A percentile compares a stretch with the other conserved stretches of the same genome.
phyloP scores from a whole-genome alignment of 1,140 invertebrate genomes.

The Alviniconcha marisindica region DNA sequence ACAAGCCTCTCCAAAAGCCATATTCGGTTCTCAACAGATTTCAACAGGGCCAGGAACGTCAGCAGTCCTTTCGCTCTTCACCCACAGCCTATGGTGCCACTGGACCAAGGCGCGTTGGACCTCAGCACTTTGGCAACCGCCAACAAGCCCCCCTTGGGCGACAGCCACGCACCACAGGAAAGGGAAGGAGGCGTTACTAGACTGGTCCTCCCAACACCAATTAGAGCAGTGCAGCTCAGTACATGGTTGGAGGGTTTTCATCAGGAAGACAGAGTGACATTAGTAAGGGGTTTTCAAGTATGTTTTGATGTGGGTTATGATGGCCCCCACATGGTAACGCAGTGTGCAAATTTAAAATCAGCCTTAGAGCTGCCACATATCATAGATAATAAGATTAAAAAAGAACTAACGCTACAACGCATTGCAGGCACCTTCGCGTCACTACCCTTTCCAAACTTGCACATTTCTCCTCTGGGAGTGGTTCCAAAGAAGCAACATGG shows the following conservation, averaged over 20 bases:
- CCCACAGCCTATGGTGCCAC: too few species aligned
- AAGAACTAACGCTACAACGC: neutral
- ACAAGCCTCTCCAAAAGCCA: too few species aligned
- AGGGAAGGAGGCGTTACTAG: too few species aligned
- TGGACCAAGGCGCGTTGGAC: too few species aligned
- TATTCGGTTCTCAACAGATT: too few species aligned
- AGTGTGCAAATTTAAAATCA: neutral
- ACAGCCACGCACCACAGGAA: too few species aligned
- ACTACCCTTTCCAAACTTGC: neutral
- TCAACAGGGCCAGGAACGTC: too few species aligned
- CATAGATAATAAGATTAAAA: neutral
- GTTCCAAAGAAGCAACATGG: slow-evolving; percentile 15
- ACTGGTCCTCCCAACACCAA: neutral
- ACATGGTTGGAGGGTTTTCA: neutral
- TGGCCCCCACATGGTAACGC: neutral
- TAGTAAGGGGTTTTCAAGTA: neutral
- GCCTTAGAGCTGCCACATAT: neutral
- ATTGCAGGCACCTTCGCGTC: neutral
- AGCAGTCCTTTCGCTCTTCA: too few species aligned
- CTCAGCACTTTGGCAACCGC: too few species aligned
- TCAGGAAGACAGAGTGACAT: neutral
- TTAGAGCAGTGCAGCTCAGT: neutral
- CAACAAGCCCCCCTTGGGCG: too few species aligned
- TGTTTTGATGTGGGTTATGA: neutral
- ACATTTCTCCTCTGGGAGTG: neutral